These are phyloP conservation scores for Hymenopus coronatus DNA, from an alignment of 2,888 invertebrate species.

Conservation along the genomic window DNA sequence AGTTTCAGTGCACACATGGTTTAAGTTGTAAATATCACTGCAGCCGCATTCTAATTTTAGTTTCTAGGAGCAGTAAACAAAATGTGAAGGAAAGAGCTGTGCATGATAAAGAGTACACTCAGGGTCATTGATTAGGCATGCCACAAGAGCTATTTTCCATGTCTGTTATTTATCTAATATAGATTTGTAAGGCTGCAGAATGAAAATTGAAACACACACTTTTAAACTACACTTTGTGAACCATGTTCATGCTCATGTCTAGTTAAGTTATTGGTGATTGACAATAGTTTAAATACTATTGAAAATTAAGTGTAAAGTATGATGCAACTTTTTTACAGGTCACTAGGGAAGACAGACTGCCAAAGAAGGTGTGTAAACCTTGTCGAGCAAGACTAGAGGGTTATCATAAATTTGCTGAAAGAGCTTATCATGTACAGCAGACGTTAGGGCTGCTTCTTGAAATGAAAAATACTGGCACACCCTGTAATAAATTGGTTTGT, in stretches of 20 bases:
- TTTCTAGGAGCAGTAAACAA: too few relatives aligned
- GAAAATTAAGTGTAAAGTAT: not conserved
- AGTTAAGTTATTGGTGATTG: too few relatives aligned
- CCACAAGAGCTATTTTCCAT: too few relatives aligned
- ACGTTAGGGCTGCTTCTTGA: conserved; percentile 25
- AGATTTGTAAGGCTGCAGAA: not conserved
- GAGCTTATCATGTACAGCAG: conserved; percentile 30
- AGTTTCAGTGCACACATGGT: too few relatives aligned
- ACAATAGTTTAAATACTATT: too few relatives aligned
- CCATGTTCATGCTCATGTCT: too few relatives aligned
- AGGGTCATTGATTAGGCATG: too few relatives aligned
- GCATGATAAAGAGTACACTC: too few relatives aligned
- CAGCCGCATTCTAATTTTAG: too few relatives aligned
- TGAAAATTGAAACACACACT: not conserved
- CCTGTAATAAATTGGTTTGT: not conserved
- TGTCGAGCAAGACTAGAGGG: conserved; percentile 28
- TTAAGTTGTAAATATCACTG: too few relatives aligned
- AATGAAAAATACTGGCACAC: not conserved
- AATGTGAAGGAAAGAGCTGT: too few relatives aligned
- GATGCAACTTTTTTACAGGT: conserved; percentile 14
- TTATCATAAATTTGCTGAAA: conserved; percentile 30
- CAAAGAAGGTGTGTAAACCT: conserved; percentile 29
- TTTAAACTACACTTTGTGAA: not conserved
- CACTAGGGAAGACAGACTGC: conserved; percentile 30
- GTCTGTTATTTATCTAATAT: too few relatives aligned